A percentile compares a stretch with the other conserved stretches of the same genome.
Conservation (phyloP, 2,888 invertebrate genomes). For the Tenthredo scrophulariae region DNA sequence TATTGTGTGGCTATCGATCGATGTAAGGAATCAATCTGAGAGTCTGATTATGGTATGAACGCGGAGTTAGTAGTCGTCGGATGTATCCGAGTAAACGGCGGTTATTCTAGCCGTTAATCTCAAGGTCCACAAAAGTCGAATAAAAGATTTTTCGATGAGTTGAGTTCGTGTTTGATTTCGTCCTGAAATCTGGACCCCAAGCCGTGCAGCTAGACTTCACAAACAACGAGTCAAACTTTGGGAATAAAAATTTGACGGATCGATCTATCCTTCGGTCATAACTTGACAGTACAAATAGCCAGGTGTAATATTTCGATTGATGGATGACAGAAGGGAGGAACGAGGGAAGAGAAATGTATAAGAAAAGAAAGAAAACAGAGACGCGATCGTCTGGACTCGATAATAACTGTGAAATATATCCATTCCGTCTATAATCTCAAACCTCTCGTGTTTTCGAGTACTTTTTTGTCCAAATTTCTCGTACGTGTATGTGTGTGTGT, state of each 20-base stretch:
- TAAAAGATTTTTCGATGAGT: neutral
- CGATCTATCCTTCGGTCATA: neutral
- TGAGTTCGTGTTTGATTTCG: neutral
- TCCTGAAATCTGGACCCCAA: neutral
- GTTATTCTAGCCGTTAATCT: neutral
- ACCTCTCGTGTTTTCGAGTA: neutral
- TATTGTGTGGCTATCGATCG: neutral
- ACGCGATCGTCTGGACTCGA: neutral
- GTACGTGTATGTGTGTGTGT: neutral
- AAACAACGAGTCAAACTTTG: slow-evolving; percentile 13
- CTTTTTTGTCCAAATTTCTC: neutral
- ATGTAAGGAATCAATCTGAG: neutral
- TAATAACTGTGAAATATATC: neutral
- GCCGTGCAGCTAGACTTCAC: neutral
- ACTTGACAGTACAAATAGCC: neutral
- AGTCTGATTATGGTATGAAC: neutral
- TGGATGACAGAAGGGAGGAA: neutral
- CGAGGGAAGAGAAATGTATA: neutral
- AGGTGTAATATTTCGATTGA: neutral
- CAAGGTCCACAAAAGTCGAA: neutral
- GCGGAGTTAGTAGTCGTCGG: neutral
- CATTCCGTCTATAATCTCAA: neutral
- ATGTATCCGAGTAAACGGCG: neutral
- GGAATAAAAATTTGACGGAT: slow-evolving; percentile 22
- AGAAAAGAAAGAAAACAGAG: neutral